These are phyloP conservation scores for Menura novaehollandiae DNA, from an alignment of 2,113 vertebrate species.

Conservation along the genomic window DNA sequence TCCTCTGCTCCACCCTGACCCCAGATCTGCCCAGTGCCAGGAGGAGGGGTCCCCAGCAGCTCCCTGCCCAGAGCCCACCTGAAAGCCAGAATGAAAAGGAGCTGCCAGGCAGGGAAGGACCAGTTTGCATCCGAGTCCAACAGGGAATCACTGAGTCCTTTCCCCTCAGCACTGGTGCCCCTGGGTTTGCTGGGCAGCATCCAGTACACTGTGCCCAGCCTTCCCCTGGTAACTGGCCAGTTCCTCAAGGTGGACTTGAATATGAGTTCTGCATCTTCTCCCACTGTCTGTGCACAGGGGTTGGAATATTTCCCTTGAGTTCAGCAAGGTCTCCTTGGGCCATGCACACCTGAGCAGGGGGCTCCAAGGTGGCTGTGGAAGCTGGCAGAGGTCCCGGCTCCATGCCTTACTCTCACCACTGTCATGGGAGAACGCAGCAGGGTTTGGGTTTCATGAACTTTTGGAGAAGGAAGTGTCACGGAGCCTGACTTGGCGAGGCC, in stretches of 20 bases:
- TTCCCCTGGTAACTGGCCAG: conserved; percentile 50
- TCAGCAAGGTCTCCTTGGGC: not conserved
- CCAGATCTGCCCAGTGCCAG: not conserved
- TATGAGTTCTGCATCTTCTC: not conserved
- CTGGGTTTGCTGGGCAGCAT: conserved; percentile 63
- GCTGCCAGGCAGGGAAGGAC: fast-evolving
- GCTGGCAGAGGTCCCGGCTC: fast-evolving
- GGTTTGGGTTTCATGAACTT: not conserved
- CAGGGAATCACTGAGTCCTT: fast-evolving
- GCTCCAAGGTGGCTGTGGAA: not conserved
- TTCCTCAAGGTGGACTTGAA: conserved; percentile 65
- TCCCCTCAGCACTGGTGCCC: conserved; percentile 45
- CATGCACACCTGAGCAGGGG: fast-evolving
- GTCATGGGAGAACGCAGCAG: not conserved
- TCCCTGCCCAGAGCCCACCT: not conserved
- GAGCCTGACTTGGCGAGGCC: not conserved
- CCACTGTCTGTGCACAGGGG: fast-evolving
- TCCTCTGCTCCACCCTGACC: not conserved
- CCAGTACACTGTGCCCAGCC: conserved; percentile 59
- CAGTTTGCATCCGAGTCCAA: fast-evolving
- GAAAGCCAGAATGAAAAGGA: not conserved
- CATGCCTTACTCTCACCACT: not conserved
- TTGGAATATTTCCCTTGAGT: not conserved
- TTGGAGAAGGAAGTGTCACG: not conserved
- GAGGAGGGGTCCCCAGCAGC: not conserved